Evolutionary conservation across 35 echinoderm and acorn worm species (phyloP), one percentile per base, ranked within the genome.

Genomic region (Apostichopus japonicus): DNA sequence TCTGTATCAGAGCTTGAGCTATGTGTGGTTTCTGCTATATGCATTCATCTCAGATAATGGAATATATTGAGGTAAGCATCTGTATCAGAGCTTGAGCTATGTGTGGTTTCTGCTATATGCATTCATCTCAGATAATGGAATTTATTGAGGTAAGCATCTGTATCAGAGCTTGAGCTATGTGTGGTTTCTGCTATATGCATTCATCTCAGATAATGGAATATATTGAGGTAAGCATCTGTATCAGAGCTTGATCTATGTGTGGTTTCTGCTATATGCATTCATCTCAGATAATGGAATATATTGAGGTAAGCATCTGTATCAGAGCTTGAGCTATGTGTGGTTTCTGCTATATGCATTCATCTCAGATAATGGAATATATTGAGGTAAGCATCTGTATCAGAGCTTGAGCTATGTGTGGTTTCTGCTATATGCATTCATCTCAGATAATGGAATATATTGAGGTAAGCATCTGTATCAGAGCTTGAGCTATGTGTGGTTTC

Each of bases 21-120:
- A 17, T 78, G 21, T 78, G 77, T 78, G 77, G 33, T 78, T 24
- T 78, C 33, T 33, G 97, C 15, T 96, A 93, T 91, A 92, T 82
- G 23, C 90, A 79, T 71, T 91, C 93, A 80, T 19, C 86, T 44
- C 80, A 91, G 27, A 84, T 98, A 44, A 90, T 87, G 21, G 92
- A 95, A 77, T 98, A 96, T 90, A 96, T 98, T 56, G 86, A 98
- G 97, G 97, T 98, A 92, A 77, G 87, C 33, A 77, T 9, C 65
- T 24, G 8, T 23, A 17, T 8, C 77, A 24, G 77, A 11, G 33
- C 8, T 17, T 23, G 8, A 23, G 21, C 17, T 78, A 17, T 78
- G 21, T 78, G 77, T 78, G 77, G 33, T 78, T 24, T 78, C 33
- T 33, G 97, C 15, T 96, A 93, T 91, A 92, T 82, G 23, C 90